Percentiles rank a stretch among this genome's conserved stretches.
phyloP scores from a whole-genome alignment of 2,113 vertebrate genomes.

The Perca schrenkii region DNA sequence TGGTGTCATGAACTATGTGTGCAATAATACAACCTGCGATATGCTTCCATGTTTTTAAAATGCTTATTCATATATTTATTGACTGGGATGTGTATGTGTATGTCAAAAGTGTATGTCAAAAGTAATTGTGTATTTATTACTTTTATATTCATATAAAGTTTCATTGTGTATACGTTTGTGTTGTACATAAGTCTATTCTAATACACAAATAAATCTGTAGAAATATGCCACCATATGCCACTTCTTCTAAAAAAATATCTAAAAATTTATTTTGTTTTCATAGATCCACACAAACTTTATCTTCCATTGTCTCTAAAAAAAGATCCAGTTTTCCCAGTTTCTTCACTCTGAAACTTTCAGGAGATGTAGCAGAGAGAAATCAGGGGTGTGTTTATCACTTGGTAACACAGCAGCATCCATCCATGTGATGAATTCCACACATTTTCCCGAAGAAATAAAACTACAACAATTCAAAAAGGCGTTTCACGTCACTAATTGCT shows the following conservation, averaged over 20 bases:
- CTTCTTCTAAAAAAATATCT: background rate
- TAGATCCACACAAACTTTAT: background rate
- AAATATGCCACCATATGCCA: background rate
- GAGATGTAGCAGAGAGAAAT: background rate
- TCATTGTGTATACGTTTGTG: too few relatives aligned
- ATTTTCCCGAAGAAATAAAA: conserved; percentile 63
- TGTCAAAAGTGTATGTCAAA: too few relatives aligned
- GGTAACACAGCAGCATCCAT: conserved; percentile 76
- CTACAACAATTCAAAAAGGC: conserved; percentile 68
- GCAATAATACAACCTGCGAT: background rate
- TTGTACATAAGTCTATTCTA: too few relatives aligned
- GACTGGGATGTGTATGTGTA: too few relatives aligned
- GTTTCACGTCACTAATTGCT: conserved; percentile 80
- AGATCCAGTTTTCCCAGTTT: background rate
- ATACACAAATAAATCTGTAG: conserved; percentile 7
- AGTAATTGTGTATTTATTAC: too few relatives aligned
- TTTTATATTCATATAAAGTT: too few relatives aligned
- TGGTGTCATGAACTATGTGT: too few relatives aligned
- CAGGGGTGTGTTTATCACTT: conserved; percentile 51
- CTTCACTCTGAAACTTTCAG: conserved; percentile 38
- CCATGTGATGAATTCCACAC: conserved; percentile 76
- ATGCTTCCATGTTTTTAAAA: too few relatives aligned
- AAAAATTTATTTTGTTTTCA: background rate
- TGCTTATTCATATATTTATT: too few relatives aligned
- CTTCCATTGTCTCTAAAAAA: background rate